Evolutionary conservation across 2,888 invertebrate genomes (phyloP).

Genomic region (Pammene fasciana): DNA sequence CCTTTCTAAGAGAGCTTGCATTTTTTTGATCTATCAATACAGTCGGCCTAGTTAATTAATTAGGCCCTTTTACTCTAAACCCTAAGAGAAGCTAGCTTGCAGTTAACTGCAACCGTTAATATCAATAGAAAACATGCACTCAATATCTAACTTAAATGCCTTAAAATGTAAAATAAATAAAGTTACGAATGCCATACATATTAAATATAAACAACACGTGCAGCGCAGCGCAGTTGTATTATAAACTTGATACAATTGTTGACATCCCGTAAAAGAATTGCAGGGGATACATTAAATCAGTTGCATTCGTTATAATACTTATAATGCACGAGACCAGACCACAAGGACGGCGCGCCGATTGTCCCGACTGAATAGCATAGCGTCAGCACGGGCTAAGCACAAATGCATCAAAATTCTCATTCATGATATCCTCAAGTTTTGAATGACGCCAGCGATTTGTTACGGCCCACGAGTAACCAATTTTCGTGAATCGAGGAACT

Average conservation of each 20-base stretch:
- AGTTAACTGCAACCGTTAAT: too few relatives aligned
- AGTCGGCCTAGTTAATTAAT: too few relatives aligned
- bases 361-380: slow-evolving; percentile 30
- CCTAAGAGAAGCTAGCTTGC: too few relatives aligned
- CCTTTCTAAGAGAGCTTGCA: too few relatives aligned
- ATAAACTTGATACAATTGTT: slow-evolving; percentile 25
- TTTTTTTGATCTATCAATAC: too few relatives aligned
- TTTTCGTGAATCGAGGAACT: slow-evolving; percentile 69
- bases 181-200: not conserved
- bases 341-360: slow-evolving; percentile 35
- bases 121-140: too few relatives aligned
- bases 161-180: too few relatives aligned
- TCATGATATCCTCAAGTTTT: slow-evolving; percentile 15
- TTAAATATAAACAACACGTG: not conserved
- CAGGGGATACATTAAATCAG: slow-evolving; percentile 26
- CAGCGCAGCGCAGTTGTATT: slow-evolving; percentile 3
- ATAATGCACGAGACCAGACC: slow-evolving; percentile 29
- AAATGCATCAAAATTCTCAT: slow-evolving; percentile 47
- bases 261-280: slow-evolving; percentile 23
- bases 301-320: slow-evolving; percentile 37
- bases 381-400: slow-evolving; percentile 47
- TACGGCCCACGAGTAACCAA: slow-evolving; percentile 58
- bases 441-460: slow-evolving; percentile 53
- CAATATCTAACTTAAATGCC: not conserved
- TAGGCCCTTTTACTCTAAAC: too few relatives aligned